Conservation (phyloP, 2,113 vertebrate species). For the Oreochromis tanganicae region DNA sequence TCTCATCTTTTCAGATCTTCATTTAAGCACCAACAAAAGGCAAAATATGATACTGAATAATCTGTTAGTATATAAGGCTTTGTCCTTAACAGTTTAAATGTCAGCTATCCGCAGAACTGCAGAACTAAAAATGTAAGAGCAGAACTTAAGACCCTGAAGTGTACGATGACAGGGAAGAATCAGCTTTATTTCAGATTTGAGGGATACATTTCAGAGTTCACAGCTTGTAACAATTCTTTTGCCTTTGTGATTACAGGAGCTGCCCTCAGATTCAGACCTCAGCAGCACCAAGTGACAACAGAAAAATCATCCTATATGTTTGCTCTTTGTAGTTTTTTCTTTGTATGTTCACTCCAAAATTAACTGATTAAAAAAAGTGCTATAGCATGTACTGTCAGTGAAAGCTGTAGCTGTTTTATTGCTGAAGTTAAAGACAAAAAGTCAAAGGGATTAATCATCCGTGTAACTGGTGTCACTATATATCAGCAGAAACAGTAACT, state of each 20-base stretch:
- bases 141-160: background rate
- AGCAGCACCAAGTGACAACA: background rate
- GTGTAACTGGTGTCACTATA: background rate
- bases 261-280: background rate
- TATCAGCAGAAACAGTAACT: background rate
- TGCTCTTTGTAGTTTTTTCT: background rate
- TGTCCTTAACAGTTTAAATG: background rate
- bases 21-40: background rate
- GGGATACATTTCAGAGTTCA: background rate
- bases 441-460: background rate
- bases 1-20: background rate
- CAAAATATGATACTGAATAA: background rate
- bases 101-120: background rate
- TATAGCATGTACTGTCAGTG: background rate
- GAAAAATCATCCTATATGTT: background rate
- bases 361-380: background rate
- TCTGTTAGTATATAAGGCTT: background rate
- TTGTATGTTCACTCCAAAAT: background rate
- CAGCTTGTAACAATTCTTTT: background rate
- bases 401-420: background rate
- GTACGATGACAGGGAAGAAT: background rate
- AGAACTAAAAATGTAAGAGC: background rate
- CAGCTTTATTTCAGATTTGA: background rate
- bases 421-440: background rate
- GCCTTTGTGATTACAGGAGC: background rate